Conservation (phyloP, 2,797 vertebrate genomes). For the Eupleurogrammus muticus region DNA sequence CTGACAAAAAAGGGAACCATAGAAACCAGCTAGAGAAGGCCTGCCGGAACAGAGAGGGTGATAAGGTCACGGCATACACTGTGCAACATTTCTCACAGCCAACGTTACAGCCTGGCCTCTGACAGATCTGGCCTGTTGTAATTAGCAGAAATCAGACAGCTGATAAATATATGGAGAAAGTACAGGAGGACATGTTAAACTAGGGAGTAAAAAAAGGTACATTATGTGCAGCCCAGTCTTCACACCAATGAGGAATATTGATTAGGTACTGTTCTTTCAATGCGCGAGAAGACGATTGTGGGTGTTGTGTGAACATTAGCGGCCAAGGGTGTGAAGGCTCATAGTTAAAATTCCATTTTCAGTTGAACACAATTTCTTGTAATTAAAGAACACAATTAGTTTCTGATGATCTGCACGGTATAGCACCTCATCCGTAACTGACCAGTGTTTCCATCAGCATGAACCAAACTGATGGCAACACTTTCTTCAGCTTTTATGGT, state of each 20-base stretch:
- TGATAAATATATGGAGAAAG: conserved; percentile 23
- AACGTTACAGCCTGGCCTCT: conserved; percentile 2
- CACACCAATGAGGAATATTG: conserved; percentile 48
- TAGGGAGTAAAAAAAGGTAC: conserved; percentile 25
- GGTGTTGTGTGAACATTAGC: conserved; percentile 70
- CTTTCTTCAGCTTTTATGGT: conserved; percentile 32
- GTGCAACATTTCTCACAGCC: conserved; percentile 13
- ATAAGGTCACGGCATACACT: conserved; percentile 17
- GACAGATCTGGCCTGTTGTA: conserved; percentile 8
- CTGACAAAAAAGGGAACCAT: conserved; percentile 46
- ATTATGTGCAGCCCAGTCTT: conserved; percentile 41
- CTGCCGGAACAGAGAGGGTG: background rate
- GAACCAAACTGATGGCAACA: conserved; percentile 29
- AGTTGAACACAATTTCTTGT: conserved; percentile 20
- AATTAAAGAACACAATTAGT: conserved; percentile 19
- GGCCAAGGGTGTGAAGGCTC: conserved; percentile 55
- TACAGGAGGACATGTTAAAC: conserved; percentile 27
- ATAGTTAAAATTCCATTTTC: conserved; percentile 54
- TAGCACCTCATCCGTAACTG: conserved; percentile 19
- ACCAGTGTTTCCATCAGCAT: conserved; percentile 18
- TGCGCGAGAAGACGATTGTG: conserved; percentile 51
- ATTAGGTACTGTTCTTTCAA: conserved; percentile 55
- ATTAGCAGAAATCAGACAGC: conserved; percentile 24
- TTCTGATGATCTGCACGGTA: background rate
- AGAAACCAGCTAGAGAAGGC: conserved; percentile 39